Evolutionary conservation across 2,888 invertebrate genomes (phyloP), one percentile per base, ranked within the genome.

Genomic region (Mythimna ferrago): DNA sequence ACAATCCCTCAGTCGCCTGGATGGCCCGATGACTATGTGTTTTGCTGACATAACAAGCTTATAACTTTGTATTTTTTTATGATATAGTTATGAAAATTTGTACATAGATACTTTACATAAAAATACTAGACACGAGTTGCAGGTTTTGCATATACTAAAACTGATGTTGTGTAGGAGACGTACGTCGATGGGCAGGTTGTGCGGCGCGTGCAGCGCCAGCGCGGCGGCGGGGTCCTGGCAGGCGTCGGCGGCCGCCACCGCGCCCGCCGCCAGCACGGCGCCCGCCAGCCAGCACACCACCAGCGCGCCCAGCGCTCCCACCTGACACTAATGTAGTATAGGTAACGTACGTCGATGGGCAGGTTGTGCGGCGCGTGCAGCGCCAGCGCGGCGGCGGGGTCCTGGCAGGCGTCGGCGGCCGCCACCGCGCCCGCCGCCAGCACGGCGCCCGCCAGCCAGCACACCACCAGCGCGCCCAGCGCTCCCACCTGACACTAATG

Each of bases 391-490:
- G 97, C 97, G 88, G 98, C 98, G 11, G 99, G 99, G 85, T 98
- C 98, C 87, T 98, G 97, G 94, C 99, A 99, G 35, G 98, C 97
- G 94, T 98, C 98, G 63, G 98, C 98, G 62, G 98, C 97, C 48
- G 98, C 99, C 90, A 99, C 98, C 72, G 98, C 97, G 44, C 98
- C 97, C 66, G 98, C 98, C 81, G 99, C 97, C 94, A 99, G 98
- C 79, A 99, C 93, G 71, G 99, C 99, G 68, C 98, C 98, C 96
- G 98, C 98, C 87, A 98, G 96, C 98, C 99, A 99, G 81, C 98
- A 98, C 83, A 93, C 93, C 87, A 96, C 96, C 81, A 96, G 91
- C 75, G 99, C 98, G 53, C 98, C 98, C 89, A 99, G 97, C 35
- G n/a, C n/a, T n/a, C n/a, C n/a, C n/a, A n/a, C n/a, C n/a, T n/a